Conservation (phyloP, 2,113 vertebrate genomes). For the Serranochromis macrocephalus region DNA sequence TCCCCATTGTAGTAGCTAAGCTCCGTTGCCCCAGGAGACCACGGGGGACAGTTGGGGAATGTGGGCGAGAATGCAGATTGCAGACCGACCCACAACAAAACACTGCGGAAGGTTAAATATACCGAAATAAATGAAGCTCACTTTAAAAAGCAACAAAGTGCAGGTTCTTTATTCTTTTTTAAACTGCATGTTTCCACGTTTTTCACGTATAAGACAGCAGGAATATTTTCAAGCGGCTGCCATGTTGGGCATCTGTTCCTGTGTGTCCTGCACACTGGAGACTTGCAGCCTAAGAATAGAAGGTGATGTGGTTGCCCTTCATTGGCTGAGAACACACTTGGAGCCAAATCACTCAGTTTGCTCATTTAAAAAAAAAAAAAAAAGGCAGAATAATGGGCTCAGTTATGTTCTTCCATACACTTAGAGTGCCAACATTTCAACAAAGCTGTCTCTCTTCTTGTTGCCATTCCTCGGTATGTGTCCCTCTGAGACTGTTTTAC, state of each 20-base stretch:
- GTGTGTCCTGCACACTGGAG: not conserved
- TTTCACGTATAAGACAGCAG: not conserved
- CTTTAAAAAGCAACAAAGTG: not conserved
- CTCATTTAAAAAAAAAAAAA: not conserved
- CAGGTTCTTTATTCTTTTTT: not conserved
- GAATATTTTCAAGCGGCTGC: not conserved
- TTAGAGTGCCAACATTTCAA: slow-evolving; percentile 5
- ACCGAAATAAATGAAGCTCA: not conserved
- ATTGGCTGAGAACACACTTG: slow-evolving; percentile 5
- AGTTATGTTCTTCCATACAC: not conserved
- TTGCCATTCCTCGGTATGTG: not conserved
- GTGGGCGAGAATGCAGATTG: slow-evolving; percentile 5
- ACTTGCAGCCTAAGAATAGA: not conserved
- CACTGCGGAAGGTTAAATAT: not conserved
- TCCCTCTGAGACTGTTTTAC: not conserved
- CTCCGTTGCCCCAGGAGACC: slow-evolving; percentile 63
- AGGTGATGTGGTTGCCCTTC: slow-evolving; percentile 10
- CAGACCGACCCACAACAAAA: not conserved
- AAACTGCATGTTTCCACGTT: not conserved
- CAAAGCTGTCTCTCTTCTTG: slow-evolving; percentile 27
- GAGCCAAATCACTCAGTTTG: slow-evolving; percentile 12
- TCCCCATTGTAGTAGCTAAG: slow-evolving; percentile 64
- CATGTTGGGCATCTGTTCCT: not conserved
- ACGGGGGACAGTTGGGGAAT: slow-evolving; percentile 60
- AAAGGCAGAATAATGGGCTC: not conserved